Evolutionary conservation across 2,888 invertebrate genomes (phyloP), one percentile per base, ranked within the genome.

Genomic region (Dioctria rufipes): DNA sequence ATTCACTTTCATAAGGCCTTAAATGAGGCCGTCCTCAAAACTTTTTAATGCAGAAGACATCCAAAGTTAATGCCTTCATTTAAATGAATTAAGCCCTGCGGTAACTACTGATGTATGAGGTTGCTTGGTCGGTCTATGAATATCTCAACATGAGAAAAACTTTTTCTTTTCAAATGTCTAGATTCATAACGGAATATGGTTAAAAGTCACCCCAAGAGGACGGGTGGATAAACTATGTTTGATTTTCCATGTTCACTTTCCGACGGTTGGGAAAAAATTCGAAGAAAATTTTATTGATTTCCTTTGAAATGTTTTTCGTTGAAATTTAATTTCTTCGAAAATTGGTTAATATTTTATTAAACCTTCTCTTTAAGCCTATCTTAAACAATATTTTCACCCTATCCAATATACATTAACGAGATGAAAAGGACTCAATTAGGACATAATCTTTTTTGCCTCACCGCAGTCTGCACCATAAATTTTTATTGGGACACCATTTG

Each of bases 401-500:
- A 25, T 25, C 25, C 25, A 25, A 25, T 25, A 25, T 25, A 25
- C 25, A 58, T 40, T 6, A 58, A 60, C n/a, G 60, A 58, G 13
- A 37, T 42, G 42, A n/a, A 54, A 60, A 73, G 73, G 73, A 58
- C 73, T 42, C 73, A 73, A 73, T 73, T 73, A 58, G 60, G 73
- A 54, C 54, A 40, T 42, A 58, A 69, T 69, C 69, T 69, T 43
- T 25, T 37, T 69, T 69, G 69, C 69, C 51, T 11, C 51, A 25
- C 58, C 42, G 40, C n/a, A 73, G 58, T 25, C 25, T 25, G 60
- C 73, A 51, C 8, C 60, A 73, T 73, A 60, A 73, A 73, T 73
- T 73, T 73, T 73, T 73, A 73, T 73, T 73, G 58, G 40, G 43
- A 73, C 73, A 73, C 73, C 73, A 73, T 51, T 54, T 54, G 69